Evolutionary conservation across 2,888 invertebrate species (phyloP).

Genomic region (Caenorhabditis zanzibari): DNA sequence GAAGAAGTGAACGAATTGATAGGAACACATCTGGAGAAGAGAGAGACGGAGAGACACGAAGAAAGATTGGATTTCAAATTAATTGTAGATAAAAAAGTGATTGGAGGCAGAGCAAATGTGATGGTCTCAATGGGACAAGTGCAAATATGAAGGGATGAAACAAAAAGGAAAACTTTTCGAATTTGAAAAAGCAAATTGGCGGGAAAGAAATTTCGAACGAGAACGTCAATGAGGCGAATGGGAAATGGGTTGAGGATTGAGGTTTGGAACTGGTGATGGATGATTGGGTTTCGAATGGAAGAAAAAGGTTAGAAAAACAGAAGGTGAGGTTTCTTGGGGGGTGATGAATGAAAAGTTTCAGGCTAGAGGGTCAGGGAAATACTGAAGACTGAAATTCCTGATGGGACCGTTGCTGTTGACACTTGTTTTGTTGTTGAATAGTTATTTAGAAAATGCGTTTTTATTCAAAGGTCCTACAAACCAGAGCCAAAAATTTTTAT

Average conservation of each 20-base stretch:
- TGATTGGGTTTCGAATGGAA: neutral
- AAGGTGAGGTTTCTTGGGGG: neutral
- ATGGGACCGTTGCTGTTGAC: too few species aligned
- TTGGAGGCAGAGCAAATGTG: slow-evolving; percentile 26
- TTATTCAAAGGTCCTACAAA: too few species aligned
- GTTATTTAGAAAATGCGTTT: too few species aligned
- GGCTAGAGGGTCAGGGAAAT: too few species aligned
- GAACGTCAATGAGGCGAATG: slow-evolving; percentile 23
- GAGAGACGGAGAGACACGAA: slow-evolving; percentile 6
- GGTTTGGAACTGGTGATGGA: neutral
- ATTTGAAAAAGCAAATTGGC: slow-evolving; percentile 4
- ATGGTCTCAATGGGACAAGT: slow-evolving; percentile 22
- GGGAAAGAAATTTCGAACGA: slow-evolving; percentile 19
- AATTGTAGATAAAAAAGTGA: neutral
- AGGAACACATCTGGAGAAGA: slow-evolving; percentile 50
- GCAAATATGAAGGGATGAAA: slow-evolving; percentile 21
- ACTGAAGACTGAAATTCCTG: too few species aligned
- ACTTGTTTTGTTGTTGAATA: too few species aligned
- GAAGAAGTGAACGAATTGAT: slow-evolving; percentile 35
- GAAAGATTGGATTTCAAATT: neutral
- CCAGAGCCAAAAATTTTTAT: too few species aligned
- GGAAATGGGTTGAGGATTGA: neutral
- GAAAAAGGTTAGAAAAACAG: neutral
- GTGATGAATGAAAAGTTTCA: neutral
- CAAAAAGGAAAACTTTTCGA: slow-evolving; percentile 20